Conservation (phyloP, 2,888 invertebrate genomes). For the Hirtodrosophila trivittata region DNA sequence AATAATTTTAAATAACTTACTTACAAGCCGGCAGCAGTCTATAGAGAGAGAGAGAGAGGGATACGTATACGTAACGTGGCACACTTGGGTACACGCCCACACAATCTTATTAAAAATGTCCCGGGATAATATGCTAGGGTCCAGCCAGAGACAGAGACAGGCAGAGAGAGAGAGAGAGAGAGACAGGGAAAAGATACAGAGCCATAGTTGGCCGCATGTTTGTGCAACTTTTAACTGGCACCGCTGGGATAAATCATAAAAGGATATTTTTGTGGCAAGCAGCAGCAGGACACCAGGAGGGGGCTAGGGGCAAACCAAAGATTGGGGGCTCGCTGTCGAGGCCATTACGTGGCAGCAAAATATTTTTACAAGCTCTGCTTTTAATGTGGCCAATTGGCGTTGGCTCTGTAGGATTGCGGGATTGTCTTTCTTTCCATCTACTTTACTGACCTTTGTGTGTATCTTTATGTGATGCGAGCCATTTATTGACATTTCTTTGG, state of each 20-base stretch:
- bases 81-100: slow-evolving; percentile 53
- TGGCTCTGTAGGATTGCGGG: slow-evolving; percentile 6
- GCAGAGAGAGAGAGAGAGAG: neutral
- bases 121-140: slow-evolving; percentile 51
- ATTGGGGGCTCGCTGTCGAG: slow-evolving; percentile 19
- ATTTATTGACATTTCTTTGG: slow-evolving; percentile 63
- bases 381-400: slow-evolving; percentile 55
- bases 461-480: slow-evolving; percentile 25
- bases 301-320: slow-evolving; percentile 6
- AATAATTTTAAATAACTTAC: slow-evolving; percentile 72
- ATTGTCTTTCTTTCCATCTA: too few relatives aligned
- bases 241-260: slow-evolving; percentile 76
- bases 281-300: slow-evolving; percentile 14
- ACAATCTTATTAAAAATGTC: slow-evolving; percentile 73
- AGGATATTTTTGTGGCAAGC: slow-evolving; percentile 60
- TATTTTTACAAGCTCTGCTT: slow-evolving; percentile 55
- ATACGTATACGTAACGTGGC: slow-evolving; percentile 16
- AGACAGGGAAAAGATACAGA: neutral
- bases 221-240: slow-evolving; percentile 69
- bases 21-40: slow-evolving; percentile 32
- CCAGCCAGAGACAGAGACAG: neutral
- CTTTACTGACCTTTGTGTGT: neutral
- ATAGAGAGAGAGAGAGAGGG: slow-evolving; percentile 7
- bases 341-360: slow-evolving; percentile 47
- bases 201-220: slow-evolving; percentile 56